Evolutionary conservation across 2,113 vertebrate species (phyloP), one percentile per base, ranked within the genome.

Genomic region (Leptocoma aspasia): DNA sequence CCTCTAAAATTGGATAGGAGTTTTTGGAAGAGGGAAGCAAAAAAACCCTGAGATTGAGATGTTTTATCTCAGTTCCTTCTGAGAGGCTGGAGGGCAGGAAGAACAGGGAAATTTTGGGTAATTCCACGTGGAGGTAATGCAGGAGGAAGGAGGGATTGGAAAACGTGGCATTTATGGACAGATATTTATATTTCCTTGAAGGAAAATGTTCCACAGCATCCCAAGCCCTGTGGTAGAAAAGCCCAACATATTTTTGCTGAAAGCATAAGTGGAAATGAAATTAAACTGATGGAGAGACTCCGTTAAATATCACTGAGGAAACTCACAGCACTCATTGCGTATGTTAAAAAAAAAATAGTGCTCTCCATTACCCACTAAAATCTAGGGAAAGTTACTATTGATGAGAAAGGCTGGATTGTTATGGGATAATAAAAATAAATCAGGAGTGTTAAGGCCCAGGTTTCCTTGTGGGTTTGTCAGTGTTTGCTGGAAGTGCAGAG

Each of bases 241-340:
- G 23, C 44, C 13, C 66, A 56, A 11, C 10, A 4, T 3, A 33
- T 20, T 16, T 16, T 65, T 92, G 42, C 68, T 2, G 2, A 53
- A 82, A 95, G 37, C 4, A 1, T 63, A 30, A 90, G 75, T 18
- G 82, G 42, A 59, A 93, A 83, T 44, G 57, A 65, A 28, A 69
- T 96, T 93, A 90, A 88, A 84, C 73, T 94, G 77, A 94, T 94
- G 37, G 50, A 95, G 10, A 50, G 33, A 61, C 68, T 56, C n/a
- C n/a, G 31, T 82, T 87, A 87, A 83, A 80, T 20, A 23, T 19
- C 70, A 79, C 44, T 56, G 13, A 71, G 41, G 60, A 83, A 94
- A 83, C 65, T 86, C 39, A 5, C 33, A 90, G 65, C 75, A 6
- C 26, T 41, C 42, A 31, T 27, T 82, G 23, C 17, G 8, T 7